A percentile compares a stretch with the other conserved stretches of the same genome.
Conservation (phyloP, 2,113 vertebrate genomes). For the Nicator chloris region DNA sequence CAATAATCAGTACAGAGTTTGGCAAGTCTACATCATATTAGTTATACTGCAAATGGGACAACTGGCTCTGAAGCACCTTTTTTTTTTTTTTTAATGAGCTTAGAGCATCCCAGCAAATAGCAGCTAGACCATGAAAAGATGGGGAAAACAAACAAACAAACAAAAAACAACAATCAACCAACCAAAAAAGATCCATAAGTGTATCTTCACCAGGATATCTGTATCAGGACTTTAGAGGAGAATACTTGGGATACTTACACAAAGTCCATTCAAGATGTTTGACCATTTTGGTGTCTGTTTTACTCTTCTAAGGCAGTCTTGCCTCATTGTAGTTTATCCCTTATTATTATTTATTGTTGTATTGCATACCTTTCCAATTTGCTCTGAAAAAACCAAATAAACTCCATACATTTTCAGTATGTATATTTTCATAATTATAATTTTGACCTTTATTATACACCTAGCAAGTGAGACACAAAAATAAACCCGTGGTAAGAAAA, state of each 20-base stretch:
- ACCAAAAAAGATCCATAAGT: too few species aligned
- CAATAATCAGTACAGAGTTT: neutral
- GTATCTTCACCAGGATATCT: neutral
- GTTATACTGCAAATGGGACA: neutral
- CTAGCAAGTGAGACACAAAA: neutral
- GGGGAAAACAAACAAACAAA: neutral
- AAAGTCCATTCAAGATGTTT: neutral
- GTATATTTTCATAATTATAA: neutral
- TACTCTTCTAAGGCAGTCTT: neutral
- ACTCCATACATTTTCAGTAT: neutral
- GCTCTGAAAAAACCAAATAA: neutral
- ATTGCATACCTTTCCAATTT: neutral
- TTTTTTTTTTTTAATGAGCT: neutral
- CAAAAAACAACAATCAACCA: too few species aligned
- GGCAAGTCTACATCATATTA: neutral
- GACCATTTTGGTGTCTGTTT: neutral
- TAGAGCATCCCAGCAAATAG: neutral
- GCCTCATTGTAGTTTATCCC: neutral
- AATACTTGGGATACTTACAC: neutral
- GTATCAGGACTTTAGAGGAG: neutral
- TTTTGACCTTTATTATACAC: neutral
- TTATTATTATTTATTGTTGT: neutral
- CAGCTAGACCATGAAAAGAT: neutral
- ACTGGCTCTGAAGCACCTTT: neutral
- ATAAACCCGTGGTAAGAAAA: neutral